These are phyloP conservation scores for Lymantria dispar DNA, from an alignment of 2,888 invertebrate species.

Conservation along the genomic window DNA sequence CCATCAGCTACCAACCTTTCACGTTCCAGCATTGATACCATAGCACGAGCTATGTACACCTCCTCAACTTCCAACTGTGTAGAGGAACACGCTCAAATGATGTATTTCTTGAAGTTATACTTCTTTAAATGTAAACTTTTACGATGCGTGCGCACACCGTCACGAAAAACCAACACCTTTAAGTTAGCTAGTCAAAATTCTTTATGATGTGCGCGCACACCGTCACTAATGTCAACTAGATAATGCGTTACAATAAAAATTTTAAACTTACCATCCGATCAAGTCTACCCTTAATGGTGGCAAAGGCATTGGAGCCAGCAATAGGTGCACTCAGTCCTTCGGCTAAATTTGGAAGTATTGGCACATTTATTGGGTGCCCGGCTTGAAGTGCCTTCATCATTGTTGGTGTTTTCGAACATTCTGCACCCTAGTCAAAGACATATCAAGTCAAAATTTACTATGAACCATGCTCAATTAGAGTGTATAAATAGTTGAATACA, in stretches of 20 bases:
- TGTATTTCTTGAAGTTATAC: too few relatives aligned
- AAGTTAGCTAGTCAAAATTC: too few relatives aligned
- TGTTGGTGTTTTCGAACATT: conserved; percentile 90
- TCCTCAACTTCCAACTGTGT: conserved; percentile 84
- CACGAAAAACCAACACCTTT: too few relatives aligned
- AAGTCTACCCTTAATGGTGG: conserved; percentile 85
- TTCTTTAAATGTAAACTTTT: too few relatives aligned
- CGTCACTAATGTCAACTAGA: too few relatives aligned
- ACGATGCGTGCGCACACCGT: too few relatives aligned
- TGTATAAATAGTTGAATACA: too few relatives aligned
- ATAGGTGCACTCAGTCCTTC: conserved; percentile 88
- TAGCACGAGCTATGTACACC: conserved; percentile 86
- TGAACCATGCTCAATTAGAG: too few relatives aligned
- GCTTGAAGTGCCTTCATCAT: conserved; percentile 87
- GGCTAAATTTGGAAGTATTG: conserved; percentile 85
- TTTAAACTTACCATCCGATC: conserved; percentile 86
- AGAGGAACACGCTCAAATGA: too few relatives aligned
- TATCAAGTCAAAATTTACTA: too few relatives aligned
- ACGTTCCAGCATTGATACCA: conserved; percentile 85
- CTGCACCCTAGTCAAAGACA: conserved; percentile 84
- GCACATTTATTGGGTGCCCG: conserved; percentile 83
- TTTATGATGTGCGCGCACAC: too few relatives aligned
- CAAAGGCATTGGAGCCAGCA: conserved; percentile 88
- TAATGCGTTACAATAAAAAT: too few relatives aligned
- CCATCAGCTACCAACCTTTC: conserved; percentile 92